Conservation (phyloP, 2,113 vertebrate genomes). For the Tor tambroides region DNA sequence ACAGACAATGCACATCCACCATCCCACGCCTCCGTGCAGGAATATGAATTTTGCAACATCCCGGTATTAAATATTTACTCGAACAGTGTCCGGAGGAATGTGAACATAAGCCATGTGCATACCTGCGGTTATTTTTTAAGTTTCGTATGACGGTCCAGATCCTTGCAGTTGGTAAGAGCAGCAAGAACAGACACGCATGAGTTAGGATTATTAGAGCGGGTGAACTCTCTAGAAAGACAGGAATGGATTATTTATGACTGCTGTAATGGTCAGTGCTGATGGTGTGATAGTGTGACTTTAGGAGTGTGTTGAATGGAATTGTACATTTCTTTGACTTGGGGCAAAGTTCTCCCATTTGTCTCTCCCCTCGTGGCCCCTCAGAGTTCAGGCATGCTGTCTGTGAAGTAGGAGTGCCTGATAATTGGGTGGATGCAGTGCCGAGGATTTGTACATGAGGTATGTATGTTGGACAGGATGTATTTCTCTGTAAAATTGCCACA, state of each 20-base stretch:
- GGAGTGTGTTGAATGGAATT: neutral
- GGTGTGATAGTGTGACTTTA: slow-evolving; percentile 13
- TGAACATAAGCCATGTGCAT: slow-evolving; percentile 38
- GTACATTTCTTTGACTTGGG: neutral
- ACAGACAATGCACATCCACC: slow-evolving; percentile 25
- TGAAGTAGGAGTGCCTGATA: neutral
- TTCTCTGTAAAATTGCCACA: neutral
- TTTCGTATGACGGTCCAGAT: neutral
- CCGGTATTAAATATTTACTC: slow-evolving; percentile 58
- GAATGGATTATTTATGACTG: slow-evolving; percentile 38
- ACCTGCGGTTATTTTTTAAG: slow-evolving; percentile 31
- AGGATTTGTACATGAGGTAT: neutral
- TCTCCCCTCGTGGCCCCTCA: neutral
- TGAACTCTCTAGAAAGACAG: neutral
- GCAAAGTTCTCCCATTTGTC: neutral
- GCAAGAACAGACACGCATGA: neutral
- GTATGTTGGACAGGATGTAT: slow-evolving; percentile 28
- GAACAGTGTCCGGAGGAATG: slow-evolving; percentile 9
- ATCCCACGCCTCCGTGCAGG: slow-evolving; percentile 17
- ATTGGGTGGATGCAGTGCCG: neutral
- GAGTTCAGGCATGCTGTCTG: slow-evolving; percentile 17
- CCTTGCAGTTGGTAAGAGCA: neutral
- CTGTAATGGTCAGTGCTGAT: slow-evolving; percentile 37
- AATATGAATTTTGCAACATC: slow-evolving; percentile 56
- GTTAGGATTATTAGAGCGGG: slow-evolving; percentile 8